A percentile compares a stretch with the other conserved stretches of the same genome.
phyloP scores from a whole-genome alignment of 1,140 invertebrate genomes.

The Trachymyrmex cornetzi region DNA sequence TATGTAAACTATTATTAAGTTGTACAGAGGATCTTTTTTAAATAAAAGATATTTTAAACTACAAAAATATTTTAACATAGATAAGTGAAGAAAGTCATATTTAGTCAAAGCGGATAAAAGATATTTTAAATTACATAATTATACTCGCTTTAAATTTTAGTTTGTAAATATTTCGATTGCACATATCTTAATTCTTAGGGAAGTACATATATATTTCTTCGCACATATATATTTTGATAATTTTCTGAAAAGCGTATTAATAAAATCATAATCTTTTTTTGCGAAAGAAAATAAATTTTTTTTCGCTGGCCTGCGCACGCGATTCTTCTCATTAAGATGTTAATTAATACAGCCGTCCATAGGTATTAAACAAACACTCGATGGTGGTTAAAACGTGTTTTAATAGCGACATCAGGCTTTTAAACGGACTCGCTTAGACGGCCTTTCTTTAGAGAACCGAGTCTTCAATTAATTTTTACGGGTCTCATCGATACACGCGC shows the following conservation, averaged over 20 bases:
- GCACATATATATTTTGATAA: neutral
- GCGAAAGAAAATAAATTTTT: neutral
- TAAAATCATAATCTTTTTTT: neutral
- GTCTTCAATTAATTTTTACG: conserved; percentile 67
- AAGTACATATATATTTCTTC: no score
- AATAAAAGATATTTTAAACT: neutral
- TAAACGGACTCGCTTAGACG: conserved; percentile 17
- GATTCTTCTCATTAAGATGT: conserved; percentile 35
- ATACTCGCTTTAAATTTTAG: neutral
- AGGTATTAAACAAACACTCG: conserved; percentile 40
- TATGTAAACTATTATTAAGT: neutral
- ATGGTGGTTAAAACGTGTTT: conserved; percentile 61
- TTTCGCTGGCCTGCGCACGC: neutral
- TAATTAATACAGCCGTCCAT: conserved; percentile 48
- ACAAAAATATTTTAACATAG: no score
- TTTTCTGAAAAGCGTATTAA: no score
- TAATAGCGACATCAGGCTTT: conserved; percentile 51
- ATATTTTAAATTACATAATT: neutral
- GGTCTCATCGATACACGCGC: conserved; percentile 36
- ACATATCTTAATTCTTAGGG: neutral
- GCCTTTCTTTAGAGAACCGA: neutral
- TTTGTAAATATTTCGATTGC: neutral
- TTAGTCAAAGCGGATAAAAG: neutral
- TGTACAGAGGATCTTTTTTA: neutral
- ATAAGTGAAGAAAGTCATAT: no score